phyloP scores from a whole-genome alignment of 2,888 invertebrate species.

The Carterocephalus palaemon region DNA sequence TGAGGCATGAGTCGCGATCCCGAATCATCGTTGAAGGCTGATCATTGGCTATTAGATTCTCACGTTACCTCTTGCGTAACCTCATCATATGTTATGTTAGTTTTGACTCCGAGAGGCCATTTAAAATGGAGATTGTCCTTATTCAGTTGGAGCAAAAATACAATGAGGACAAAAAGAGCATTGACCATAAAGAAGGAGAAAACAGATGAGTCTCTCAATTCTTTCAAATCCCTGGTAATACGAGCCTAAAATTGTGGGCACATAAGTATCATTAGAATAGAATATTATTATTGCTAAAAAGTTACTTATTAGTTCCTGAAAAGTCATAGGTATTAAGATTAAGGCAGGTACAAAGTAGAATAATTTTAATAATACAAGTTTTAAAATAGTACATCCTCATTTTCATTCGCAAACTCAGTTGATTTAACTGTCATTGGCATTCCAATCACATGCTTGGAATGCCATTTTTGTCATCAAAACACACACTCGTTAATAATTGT shows the following conservation, averaged over 20 bases:
- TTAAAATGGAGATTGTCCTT: conserved; percentile 97
- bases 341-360: no score
- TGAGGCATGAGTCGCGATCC: conserved; percentile 34
- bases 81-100: conserved; percentile 95
- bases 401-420: no score
- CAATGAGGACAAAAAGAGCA: conserved; percentile 98
- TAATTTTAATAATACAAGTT: no score
- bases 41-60: conserved; percentile 63
- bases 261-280: conserved; percentile 35
- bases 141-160: conserved; percentile 98
- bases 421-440: no score
- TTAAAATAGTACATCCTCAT: no score
- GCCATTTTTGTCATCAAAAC: no score
- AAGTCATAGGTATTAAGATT: no score
- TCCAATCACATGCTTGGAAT: no score
- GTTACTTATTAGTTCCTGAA: conserved; percentile 39
- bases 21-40: conserved; percentile 75
- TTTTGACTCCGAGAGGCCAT: conserved; percentile 97
- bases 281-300: conserved; percentile 24
- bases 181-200: conserved; percentile 99
- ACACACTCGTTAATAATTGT: no score
- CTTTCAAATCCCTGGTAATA: conserved; percentile 94
- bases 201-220: conserved; percentile 95
- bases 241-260: conserved; percentile 87
- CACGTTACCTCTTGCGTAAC: conserved; percentile 93